Evolutionary conservation across 2,113 vertebrate species (phyloP).

Genomic region (Gambusia holbrooki): DNA sequence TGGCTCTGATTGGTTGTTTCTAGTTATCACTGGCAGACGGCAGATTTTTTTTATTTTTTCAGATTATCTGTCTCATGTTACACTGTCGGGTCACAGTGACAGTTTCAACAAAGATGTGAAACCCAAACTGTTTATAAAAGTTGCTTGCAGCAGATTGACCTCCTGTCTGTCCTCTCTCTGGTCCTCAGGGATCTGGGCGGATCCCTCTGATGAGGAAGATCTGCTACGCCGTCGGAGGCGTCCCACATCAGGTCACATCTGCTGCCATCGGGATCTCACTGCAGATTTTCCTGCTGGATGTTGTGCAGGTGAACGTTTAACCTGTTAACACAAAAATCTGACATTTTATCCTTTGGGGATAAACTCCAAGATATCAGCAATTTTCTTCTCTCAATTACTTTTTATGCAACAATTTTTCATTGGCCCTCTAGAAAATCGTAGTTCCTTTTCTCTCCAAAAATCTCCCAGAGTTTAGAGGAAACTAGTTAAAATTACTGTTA

Average conservation of each 20-base stretch:
- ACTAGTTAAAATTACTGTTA: too few relatives aligned
- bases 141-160: not conserved
- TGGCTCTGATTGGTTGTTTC: too few relatives aligned
- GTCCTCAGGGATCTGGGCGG: slow-evolving; percentile 35
- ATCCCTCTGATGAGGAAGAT: slow-evolving; percentile 73
- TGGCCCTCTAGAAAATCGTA: not conserved
- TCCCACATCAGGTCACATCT: slow-evolving; percentile 75
- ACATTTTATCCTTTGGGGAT: not conserved
- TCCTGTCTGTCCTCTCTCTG: slow-evolving; percentile 4
- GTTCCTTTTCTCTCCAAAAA: too few relatives aligned
- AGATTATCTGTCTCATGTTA: too few relatives aligned
- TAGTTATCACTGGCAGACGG: too few relatives aligned
- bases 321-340: not conserved
- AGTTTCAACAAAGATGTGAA: too few relatives aligned
- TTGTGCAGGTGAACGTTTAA: slow-evolving; percentile 72
- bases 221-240: slow-evolving; percentile 77
- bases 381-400: not conserved
- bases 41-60: too few relatives aligned
- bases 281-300: slow-evolving; percentile 82
- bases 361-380: not conserved
- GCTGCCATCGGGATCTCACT: slow-evolving; percentile 72
- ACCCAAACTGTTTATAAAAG: too few relatives aligned
- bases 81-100: too few relatives aligned
- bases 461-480: too few relatives aligned
- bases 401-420: not conserved